Evolutionary conservation across 2,888 invertebrate species (phyloP), one percentile per base, ranked within the genome.

Genomic region (Drosophila antonietae): DNA sequence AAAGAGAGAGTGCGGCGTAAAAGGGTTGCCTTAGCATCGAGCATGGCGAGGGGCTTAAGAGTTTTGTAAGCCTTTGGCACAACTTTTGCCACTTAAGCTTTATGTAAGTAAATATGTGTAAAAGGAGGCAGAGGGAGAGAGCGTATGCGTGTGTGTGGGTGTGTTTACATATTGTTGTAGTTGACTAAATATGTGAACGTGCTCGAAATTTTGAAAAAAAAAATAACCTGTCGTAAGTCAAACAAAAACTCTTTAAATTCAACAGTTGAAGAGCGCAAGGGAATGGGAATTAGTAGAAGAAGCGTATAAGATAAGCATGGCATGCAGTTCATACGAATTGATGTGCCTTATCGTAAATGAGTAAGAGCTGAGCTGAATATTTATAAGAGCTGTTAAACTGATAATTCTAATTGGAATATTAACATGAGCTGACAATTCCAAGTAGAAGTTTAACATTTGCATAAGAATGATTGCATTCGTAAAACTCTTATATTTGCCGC

Each of bases 81-180:
- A 84, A 88, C 87, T 84, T 84, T 88, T 88, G 73, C 89, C 89
- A 86, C 87, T 86, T 80, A 86, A 88, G 89, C 89, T 68, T 75
- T 86, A 72, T 78, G 68, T 78, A 73, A 78, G 78, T 80, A 74
- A 86, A 74, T 78, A 71, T 60, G 49, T 58, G 46, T 41, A 41
- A 37, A 31, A 31, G 55, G 51, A 14, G 33, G 10, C 14, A n/a
- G 56, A 15, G n/a, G 41, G 9, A 46, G 55, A 55, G 44, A 31
- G 33, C 18, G 60, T 56, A 58, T 37, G 47, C 0, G 18, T 18
- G 7, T 66, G 61, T 10, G 44, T 46, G 68, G 58, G 68, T 51
- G 43, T 65, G 64, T 70, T 75, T 71, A 59, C 68, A 33, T 46
- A 65, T 74, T 57, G 57, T 73, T 61, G 60, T 64, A 56, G 56